Base-by-base conservation (phyloP, 2,888 invertebrate species). In the Lacanobia wlatinum region DNA sequence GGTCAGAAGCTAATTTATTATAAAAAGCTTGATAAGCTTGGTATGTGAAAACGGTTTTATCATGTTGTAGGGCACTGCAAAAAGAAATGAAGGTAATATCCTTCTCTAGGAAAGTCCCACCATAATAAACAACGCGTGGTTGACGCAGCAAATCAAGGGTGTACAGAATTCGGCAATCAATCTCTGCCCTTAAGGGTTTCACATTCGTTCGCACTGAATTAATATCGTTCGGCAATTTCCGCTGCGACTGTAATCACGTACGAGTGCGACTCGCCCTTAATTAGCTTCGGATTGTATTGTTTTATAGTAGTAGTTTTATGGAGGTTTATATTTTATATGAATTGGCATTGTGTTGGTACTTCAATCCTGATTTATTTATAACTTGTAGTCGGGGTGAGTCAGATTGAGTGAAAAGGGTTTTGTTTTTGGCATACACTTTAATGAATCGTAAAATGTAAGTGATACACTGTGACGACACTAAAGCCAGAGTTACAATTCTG, bases 111-210 rank as follows among this genome's bases (percentile, higher is more conserved):
- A 34, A 34, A 61, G n/a, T 70, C 68, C 55, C 5, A 34, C 1
- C 4, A 1, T 0, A 21, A 12, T 34, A 10, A 46, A 14, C 12
- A 67, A 70, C 34, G 40, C 46, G 8, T 72, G 75, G 72, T 60
- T 16, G 10, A 38, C 56, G n/a, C 16, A 63, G 7, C 7, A 62
- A 69, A 67, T 67, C 67, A 67, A 55, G 66, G 58, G 48, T 58
- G 55, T 46, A 61, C 28, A 43, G 68, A 73, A 71, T 84, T 84
- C 56, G 77, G 70, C 67, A 84, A 80, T 77, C 84, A 84, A 82
- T 84, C 75, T 64, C 60, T 58, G 67, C 70, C 78, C 68, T 75
- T 50, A 55, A 65, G 65, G 85, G 85, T 69, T 84, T 84, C 84
- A 64, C 82, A 73, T 74, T 71, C 52, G 75, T 78, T 67, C 62